Percentiles rank a stretch among this genome's conserved stretches.
phyloP scores from a whole-genome alignment of 1,140 invertebrate genomes.

The Sitodiplosis mosellana region DNA sequence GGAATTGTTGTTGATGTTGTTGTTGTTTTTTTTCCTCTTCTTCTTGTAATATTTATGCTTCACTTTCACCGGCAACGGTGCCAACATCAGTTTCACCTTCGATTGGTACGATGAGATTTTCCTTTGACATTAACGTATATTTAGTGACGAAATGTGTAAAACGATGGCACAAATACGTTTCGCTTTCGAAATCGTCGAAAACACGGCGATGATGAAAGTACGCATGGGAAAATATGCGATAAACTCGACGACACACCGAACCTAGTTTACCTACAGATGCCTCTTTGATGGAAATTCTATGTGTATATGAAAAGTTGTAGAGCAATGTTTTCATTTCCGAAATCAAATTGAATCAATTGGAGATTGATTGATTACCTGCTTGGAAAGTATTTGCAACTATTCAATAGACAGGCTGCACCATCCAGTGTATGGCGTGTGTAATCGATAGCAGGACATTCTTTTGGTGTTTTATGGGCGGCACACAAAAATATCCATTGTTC shows the following conservation, averaged over 20 bases:
- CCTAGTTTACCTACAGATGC: constrained; percentile 95
- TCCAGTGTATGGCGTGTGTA: constrained; percentile 99
- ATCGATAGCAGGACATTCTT: constrained; percentile 99
- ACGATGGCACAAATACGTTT: constrained; percentile 85
- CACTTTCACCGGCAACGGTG: constrained; percentile 44
- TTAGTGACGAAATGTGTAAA: constrained; percentile 98
- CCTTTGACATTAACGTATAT: constrained; percentile 95
- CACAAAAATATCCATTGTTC: constrained; percentile 99
- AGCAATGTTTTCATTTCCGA: not conserved
- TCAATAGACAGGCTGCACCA: constrained; percentile 93
- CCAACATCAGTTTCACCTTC: constrained; percentile 8
- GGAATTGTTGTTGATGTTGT: no score
- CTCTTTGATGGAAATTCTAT: constrained; percentile 94
- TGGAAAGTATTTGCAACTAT: constrained; percentile 99
- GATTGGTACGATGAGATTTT: constrained; percentile 98
- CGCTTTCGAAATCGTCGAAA: constrained; percentile 96
- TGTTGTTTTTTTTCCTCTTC: no score
- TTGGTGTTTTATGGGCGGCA: constrained; percentile 98
- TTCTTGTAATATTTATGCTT: constrained; percentile 32
- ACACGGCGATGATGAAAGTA: constrained; percentile 95
- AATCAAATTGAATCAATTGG: not conserved
- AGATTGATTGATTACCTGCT: constrained; percentile 55
- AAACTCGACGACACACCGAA: constrained; percentile 94
- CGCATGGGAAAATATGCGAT: constrained; percentile 98
- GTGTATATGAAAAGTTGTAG: not conserved